Evolutionary conservation across 2,888 invertebrate species (phyloP), one percentile per base, ranked within the genome.

Genomic region (Caenorhabditis sp.): DNA sequence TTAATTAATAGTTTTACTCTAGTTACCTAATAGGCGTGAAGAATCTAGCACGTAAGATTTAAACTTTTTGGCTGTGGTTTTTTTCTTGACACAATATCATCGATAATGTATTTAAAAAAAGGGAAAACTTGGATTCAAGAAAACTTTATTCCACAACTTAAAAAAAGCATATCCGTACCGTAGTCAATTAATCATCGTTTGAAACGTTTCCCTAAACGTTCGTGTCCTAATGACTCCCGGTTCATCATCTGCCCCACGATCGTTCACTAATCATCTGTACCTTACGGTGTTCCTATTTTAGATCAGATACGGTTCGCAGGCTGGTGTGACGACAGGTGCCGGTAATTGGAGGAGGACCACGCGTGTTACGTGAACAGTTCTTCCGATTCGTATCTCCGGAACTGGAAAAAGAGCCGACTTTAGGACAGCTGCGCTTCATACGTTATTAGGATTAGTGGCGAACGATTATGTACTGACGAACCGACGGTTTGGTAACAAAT

Each of bases 311-410:
- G 44, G 35, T 58, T 74, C 74, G 56, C 74, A 74, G 74, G 13
- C 58, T 9, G 35, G 74, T 74, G 74, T 60, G 64, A 74, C 28
- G 64, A 35, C 64, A 64, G 65, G 56, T 72, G 64, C 44, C 37
- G 47, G 50, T 74, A 74, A 74, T 74, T 71, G 71, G 71, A 71
- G 44, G 28, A 71, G 32, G 20, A 53, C 24, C 50, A 13, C 47
- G 18, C 20, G 50, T 37, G 58, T 74, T 74, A 50, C 74, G 65
- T 53, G 26, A 9, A 22, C 32, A 24, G 26, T 47, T 15, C 65
- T 67, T 65, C 74, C 65, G 74, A 74, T 74, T 67, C 15, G 74
- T 72, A 74, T 74, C 74, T 74, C 50, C 32, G 50, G 40, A 40
- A 37, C 5, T 24, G 11, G 35, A n/a, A 53, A 67, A 55, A 15